Base-by-base conservation (phyloP, 2,888 invertebrate genomes). In the Xestia sexstrigata region DNA sequence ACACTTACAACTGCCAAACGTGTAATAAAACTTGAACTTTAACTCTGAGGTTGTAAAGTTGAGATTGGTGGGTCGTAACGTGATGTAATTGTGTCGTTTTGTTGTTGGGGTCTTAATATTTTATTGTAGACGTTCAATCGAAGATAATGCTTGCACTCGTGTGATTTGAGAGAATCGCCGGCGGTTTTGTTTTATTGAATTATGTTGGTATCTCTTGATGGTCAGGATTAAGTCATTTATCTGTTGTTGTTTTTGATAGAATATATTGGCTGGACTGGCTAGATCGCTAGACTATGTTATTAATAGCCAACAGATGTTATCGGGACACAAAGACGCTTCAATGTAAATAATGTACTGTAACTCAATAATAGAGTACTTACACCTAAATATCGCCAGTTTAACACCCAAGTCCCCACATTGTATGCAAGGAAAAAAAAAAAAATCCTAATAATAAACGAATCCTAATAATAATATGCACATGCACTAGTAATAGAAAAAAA, bases 101-200 rank as follows among this genome's bases (percentile, higher is more conserved):
- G 72, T 45, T 73, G 45, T 63, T 81, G 47, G 63, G 69, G 42
- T 74, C 55, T 81, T 70, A 77, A 86, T 89, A 87, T 87, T 88
- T 88, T 88, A 89, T 83, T 86, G 89, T 87, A 85, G 88, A 86
- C 86, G 93, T 90, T 93, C 95, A 95, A 95, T 95, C 95, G 95
- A 95, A 96, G 95, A 96, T 96, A 96, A 96, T 96, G 95, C 92
- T 86, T 86, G 89, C 93, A 94, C 95, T 95, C 93, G 91, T 95
- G 94, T 95, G 95, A 95, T 96, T 95, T 95, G 93, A 95, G 92
- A 95, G 96, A 96, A 96, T 96, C 94, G 92, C 88, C 87, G 89
- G 88, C 92, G 92, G 90, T 93, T 93, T 94, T 92, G 93, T 94
- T 93, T 95, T 93, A 95, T 96, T 96, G 94, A 94, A 95, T 96